Evolutionary conservation across 2,113 vertebrate species (phyloP).

Genomic region (Myodes glareolus): DNA sequence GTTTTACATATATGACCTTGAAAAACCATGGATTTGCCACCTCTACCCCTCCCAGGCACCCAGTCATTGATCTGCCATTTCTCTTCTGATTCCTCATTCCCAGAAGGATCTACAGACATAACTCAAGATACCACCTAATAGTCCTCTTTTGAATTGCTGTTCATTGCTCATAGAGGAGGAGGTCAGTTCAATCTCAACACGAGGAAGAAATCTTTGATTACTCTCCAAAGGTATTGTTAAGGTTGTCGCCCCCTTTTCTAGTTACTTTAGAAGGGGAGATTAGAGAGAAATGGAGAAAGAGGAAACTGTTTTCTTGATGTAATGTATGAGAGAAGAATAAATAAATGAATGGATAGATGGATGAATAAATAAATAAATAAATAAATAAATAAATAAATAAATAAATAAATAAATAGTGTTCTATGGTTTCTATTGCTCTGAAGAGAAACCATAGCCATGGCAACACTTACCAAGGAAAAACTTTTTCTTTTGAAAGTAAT

Average conservation of each 20-base stretch:
- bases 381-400: too few species aligned
- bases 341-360: background rate
- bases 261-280: background rate
- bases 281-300: background rate
- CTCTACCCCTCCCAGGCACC: rapidly evolving
- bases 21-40: rapidly evolving
- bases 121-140: background rate
- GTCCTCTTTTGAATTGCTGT: background rate
- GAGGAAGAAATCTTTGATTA: background rate
- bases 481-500: too few species aligned
- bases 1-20: background rate
- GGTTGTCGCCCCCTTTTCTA: too few species aligned
- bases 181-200: background rate
- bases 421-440: background rate
- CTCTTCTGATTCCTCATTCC: background rate
- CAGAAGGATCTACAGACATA: background rate
- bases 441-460: background rate
- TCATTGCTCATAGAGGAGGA: background rate
- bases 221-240: background rate
- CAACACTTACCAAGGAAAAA: background rate
- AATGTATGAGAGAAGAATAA: background rate
- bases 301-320: background rate
- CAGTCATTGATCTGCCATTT: background rate
- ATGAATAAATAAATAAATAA: too few species aligned
- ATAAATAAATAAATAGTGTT: background rate